phyloP scores from a whole-genome alignment of 2,113 vertebrate genomes.

The Hypanus sabinus region DNA sequence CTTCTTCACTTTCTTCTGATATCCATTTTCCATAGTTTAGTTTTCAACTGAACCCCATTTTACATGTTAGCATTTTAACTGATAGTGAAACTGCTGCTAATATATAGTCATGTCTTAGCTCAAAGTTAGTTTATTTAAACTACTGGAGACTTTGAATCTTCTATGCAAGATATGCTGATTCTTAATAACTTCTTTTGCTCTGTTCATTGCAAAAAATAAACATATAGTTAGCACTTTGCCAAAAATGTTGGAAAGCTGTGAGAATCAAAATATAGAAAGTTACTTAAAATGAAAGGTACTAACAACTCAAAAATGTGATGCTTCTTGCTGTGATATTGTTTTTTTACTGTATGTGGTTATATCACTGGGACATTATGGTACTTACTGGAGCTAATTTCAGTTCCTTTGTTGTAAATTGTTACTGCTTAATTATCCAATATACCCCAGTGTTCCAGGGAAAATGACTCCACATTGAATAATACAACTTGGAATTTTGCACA shows the following conservation, averaged over 20 bases:
- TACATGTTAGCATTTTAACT: neutral
- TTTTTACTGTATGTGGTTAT: neutral
- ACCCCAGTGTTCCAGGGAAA: neutral
- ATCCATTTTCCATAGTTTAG: neutral
- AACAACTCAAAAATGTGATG: neutral
- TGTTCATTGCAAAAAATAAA: neutral
- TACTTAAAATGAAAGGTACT: neutral
- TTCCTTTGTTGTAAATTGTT: neutral
- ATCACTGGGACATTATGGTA: neutral
- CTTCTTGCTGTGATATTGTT: neutral
- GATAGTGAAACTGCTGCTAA: neutral
- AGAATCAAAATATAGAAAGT: neutral
- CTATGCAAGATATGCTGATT: neutral
- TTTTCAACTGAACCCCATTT: neutral
- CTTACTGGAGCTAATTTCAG: neutral
- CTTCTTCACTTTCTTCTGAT: neutral
- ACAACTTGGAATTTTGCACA: neutral
- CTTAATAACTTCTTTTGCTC: neutral
- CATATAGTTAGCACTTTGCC: neutral
- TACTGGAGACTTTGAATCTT: neutral
- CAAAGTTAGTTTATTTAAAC: neutral
- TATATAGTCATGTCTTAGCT: neutral
- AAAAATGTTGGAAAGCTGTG: neutral
- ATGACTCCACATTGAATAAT: neutral
- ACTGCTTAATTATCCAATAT: neutral